Evolutionary conservation across 2,797 vertebrate genomes (phyloP).

Genomic region (Myotis vivesi): DNA sequence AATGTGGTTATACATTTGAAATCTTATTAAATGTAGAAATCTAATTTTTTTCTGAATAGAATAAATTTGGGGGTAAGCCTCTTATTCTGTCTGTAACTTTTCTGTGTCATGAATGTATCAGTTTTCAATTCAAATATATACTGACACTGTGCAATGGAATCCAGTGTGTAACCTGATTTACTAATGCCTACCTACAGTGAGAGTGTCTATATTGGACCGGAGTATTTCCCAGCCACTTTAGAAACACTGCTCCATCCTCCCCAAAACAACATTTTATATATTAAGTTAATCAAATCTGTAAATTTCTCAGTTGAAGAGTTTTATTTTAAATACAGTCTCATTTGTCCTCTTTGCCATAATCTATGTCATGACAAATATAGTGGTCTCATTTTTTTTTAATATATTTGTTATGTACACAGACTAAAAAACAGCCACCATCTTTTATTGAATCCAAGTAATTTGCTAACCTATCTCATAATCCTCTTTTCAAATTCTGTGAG

Average conservation of each 20-base stretch:
- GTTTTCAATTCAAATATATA: slow-evolving; percentile 35
- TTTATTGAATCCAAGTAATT: not conserved
- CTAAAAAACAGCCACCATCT: not conserved
- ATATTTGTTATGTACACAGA: not conserved
- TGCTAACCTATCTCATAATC: not conserved
- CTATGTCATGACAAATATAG: not conserved
- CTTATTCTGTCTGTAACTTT: slow-evolving; percentile 2
- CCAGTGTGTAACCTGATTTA: not conserved
- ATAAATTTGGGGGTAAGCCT: slow-evolving; percentile 16
- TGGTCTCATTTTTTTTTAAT: not conserved
- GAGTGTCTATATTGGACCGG: not conserved
- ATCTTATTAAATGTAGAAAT: slow-evolving; percentile 15
- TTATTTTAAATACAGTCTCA: slow-evolving; percentile 3
- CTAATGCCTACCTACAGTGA: not conserved
- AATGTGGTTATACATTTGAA: not conserved
- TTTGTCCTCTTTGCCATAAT: not conserved
- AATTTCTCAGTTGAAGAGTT: not conserved
- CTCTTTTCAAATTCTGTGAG: not conserved
- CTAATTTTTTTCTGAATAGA: not conserved
- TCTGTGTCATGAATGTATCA: not conserved
- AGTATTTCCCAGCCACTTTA: not conserved
- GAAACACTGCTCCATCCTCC: not conserved
- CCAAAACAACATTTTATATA: not conserved
- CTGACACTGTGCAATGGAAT: not conserved
- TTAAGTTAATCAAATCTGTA: not conserved